Evolutionary conservation across 2,888 invertebrate species (phyloP).

Genomic region (Drosophila atroscutellata): DNA sequence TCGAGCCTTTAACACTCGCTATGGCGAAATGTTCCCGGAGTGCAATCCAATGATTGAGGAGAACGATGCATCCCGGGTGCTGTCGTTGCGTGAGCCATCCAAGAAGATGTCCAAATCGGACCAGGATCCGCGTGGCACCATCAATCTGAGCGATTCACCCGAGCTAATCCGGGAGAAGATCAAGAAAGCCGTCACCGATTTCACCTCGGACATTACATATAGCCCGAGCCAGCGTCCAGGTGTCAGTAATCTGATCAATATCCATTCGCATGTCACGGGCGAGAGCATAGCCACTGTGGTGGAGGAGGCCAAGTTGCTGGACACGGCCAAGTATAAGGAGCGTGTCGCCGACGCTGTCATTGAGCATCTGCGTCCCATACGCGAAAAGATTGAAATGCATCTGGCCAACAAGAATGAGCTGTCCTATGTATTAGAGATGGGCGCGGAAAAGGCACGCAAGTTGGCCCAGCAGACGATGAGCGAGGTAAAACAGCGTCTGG

Average conservation of each 20-base stretch:
- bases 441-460: conserved; percentile 88
- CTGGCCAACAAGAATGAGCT: conserved; percentile 88
- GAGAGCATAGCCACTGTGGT: conserved; percentile 89
- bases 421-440: conserved; percentile 87
- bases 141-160: conserved; percentile 91
- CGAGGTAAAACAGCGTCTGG: conserved; percentile 88
- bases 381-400: conserved; percentile 87
- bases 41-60: conserved; percentile 89
- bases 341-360: conserved; percentile 90
- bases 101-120: conserved; percentile 99
- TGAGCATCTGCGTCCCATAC: conserved; percentile 89
- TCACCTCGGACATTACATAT: conserved; percentile 92
- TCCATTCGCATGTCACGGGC: conserved; percentile 91
- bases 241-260: conserved; percentile 94
- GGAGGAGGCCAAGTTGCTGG: conserved; percentile 87
- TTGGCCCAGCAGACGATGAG: conserved; percentile 88
- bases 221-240: conserved; percentile 92
- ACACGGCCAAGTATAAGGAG: conserved; percentile 92
- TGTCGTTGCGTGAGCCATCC: conserved; percentile 93
- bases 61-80: conserved; percentile 87
- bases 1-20: conserved; percentile 91
- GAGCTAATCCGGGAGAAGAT: conserved; percentile 90
- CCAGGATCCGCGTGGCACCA: conserved; percentile 90
- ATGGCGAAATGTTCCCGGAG: conserved; percentile 91
- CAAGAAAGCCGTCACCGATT: conserved; percentile 96